Percentiles rank a stretch among this genome's conserved stretches.
Conservation (phyloP, 2,113 vertebrate genomes). For the Syrrhaptes paradoxus region DNA sequence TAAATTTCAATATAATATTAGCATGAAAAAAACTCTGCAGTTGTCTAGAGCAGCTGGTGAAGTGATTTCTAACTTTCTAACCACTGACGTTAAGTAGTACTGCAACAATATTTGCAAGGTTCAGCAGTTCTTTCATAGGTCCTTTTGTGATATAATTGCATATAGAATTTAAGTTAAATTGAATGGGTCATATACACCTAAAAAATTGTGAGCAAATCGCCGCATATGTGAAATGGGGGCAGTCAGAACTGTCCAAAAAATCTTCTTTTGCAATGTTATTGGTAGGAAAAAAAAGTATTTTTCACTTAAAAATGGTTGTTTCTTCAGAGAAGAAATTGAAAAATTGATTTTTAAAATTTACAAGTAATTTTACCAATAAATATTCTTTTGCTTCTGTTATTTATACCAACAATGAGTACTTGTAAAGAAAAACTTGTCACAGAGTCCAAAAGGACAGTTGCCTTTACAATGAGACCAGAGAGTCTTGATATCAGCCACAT, state of each 20-base stretch:
- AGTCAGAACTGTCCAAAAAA: not conserved
- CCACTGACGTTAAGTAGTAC: not conserved
- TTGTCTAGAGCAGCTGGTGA: not conserved
- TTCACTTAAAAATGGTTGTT: not conserved
- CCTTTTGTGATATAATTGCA: not conserved
- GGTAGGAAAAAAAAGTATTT: not conserved
- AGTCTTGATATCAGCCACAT: not conserved
- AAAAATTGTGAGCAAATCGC: not conserved
- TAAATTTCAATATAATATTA: not conserved
- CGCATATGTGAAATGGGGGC: accelerated
- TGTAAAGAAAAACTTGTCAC: not conserved
- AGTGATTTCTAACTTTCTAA: not conserved
- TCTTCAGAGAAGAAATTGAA: not conserved
- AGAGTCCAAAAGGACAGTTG: not conserved
- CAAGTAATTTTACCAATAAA: not conserved
- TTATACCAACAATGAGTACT: accelerated
- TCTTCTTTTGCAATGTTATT: not conserved
- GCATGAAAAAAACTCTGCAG: not conserved
- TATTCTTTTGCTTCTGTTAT: not conserved
- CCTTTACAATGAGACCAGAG: not conserved
- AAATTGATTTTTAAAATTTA: not conserved
- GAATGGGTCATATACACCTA: not conserved
- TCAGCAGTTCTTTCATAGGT: not conserved
- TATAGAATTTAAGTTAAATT: not conserved
- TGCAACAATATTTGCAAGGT: not conserved